A percentile compares a stretch with the other conserved stretches of the same genome.
Conservation (phyloP, 1,140 invertebrate genomes). For the Parasteatoda tepidariorum region DNA sequence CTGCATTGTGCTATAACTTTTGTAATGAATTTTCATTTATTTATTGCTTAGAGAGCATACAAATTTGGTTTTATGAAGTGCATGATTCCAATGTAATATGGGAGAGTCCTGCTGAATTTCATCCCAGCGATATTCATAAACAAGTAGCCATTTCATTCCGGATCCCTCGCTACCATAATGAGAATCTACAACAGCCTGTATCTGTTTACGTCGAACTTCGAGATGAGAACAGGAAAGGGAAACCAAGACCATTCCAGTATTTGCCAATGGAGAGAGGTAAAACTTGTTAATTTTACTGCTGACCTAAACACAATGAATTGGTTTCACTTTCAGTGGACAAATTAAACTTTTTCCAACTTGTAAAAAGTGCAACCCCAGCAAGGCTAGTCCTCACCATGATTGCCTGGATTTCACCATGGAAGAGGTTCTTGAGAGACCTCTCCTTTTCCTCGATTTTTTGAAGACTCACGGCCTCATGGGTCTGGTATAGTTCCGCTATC, state of each 20-base stretch:
- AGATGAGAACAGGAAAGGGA: slow-evolving; percentile 84
- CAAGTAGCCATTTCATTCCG: slow-evolving; percentile 90
- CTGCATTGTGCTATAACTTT: no score
- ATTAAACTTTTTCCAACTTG: no score
- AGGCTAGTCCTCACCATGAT: no score
- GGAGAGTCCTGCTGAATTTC: slow-evolving; percentile 89
- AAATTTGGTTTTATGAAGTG: slow-evolving; percentile 90
- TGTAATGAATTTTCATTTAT: no score
- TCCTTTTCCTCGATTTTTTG: no score
- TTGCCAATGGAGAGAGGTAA: slow-evolving; percentile 87
- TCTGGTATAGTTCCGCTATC: no score
- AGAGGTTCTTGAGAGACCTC: no score
- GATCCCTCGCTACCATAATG: slow-evolving; percentile 75
- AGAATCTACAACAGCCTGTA: slow-evolving; percentile 77
- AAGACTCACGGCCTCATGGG: no score
- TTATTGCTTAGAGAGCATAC: slow-evolving; percentile 82
- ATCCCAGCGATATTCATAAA: slow-evolving; percentile 90
- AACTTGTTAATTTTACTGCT: background rate
- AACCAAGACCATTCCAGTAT: slow-evolving; percentile 82
- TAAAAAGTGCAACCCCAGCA: no score
- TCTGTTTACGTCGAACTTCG: slow-evolving; percentile 85
- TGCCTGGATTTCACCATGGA: no score
- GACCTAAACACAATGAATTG: no score
- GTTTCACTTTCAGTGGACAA: no score
- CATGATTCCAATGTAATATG: slow-evolving; percentile 77